Evolutionary conservation across 2,797 vertebrate species (phyloP).

Genomic region (Benthosema pterotum): DNA sequence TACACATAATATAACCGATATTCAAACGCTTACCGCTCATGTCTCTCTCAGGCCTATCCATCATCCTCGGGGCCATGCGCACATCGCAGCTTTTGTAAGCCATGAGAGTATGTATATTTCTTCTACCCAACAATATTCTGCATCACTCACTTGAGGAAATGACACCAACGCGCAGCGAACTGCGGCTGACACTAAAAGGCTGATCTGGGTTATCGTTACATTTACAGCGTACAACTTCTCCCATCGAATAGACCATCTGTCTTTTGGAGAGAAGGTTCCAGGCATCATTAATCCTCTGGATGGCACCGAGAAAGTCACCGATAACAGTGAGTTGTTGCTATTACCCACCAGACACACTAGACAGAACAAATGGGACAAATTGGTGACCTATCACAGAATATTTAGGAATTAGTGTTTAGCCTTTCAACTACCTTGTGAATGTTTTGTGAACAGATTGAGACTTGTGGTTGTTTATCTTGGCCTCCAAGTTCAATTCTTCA

Average conservation of each 20-base stretch:
- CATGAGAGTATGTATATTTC: constrained; percentile 88
- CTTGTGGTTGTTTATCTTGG: too few species aligned
- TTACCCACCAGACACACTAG: constrained; percentile 4
- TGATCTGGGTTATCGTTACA: constrained; percentile 31
- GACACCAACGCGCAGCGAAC: neutral
- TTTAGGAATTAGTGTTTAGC: neutral
- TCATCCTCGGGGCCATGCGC: constrained; percentile 94
- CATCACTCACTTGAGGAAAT: too few species aligned
- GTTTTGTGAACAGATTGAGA: too few species aligned
- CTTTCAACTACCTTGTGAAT: too few species aligned
- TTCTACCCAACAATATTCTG: too few species aligned
- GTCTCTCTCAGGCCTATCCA: constrained; percentile 87
- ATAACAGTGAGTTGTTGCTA: constrained; percentile 83
- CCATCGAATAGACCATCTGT: constrained; percentile 96
- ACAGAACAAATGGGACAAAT: constrained; percentile 6
- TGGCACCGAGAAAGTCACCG: constrained; percentile 94
- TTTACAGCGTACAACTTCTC: constrained; percentile 97
- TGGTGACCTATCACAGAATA: neutral
- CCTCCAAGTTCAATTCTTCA: too few species aligned
- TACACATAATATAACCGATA: too few species aligned
- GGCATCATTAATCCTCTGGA: constrained; percentile 96
- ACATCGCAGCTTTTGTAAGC: constrained; percentile 95
- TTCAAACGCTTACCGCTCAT: neutral
- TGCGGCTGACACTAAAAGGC: constrained; percentile 11
- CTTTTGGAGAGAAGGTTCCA: constrained; percentile 92